Base-by-base conservation (phyloP, 1,140 invertebrate genomes). In the Nixonia krombeini region DNA sequence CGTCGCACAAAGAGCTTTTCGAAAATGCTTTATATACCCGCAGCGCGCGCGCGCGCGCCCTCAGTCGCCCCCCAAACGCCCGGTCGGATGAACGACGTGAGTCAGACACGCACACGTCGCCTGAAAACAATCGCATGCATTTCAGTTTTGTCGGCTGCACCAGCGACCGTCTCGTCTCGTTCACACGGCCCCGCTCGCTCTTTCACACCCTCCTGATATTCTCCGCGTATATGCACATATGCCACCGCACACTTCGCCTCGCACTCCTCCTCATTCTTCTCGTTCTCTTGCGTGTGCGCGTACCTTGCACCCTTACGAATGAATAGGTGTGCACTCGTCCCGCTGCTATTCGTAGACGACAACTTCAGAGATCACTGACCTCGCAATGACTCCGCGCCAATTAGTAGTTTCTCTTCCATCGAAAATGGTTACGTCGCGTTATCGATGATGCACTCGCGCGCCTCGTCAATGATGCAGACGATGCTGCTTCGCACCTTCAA, bases 101-200 rank as follows among this genome's bases (percentile, higher is more conserved):
- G 41, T 56, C 31, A 45, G 42, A 56, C 49, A 38, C 47, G 38
- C 45, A 53, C 35, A 53, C 31, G 29, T 44, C 40, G 31, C 31
- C n/a, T 33, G 68, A 76, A 73, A 78, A 80, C 73, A 81, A 81
- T 80, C 67, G 72, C 67, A 71, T 72, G 75, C 71, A 75, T 77
- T 78, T 76, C 66, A 75, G 73, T 75, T 73, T 66, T 61, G 57
- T 70, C 63, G 50, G 62, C 37, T 40, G 8, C 33, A 21, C 28
- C 23, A 44, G 9, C 17, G 29, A 31, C 57, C 56, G 45, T 46
- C 33, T 55, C 68, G 65, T 72, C 68, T 74, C 64, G 61, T 71
- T 74, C 67, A 66, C 76, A 70, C 66, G 63, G 52, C 62, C 41
- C 44, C 29, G 64, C 57, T 56, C 63, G 67, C 65, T 74, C 72